Percentiles rank a stretch among this genome's conserved stretches.
These are phyloP conservation scores for Eudyptes chrysolophus DNA, from an alignment of 2,113 vertebrate species.

Conservation along the genomic window DNA sequence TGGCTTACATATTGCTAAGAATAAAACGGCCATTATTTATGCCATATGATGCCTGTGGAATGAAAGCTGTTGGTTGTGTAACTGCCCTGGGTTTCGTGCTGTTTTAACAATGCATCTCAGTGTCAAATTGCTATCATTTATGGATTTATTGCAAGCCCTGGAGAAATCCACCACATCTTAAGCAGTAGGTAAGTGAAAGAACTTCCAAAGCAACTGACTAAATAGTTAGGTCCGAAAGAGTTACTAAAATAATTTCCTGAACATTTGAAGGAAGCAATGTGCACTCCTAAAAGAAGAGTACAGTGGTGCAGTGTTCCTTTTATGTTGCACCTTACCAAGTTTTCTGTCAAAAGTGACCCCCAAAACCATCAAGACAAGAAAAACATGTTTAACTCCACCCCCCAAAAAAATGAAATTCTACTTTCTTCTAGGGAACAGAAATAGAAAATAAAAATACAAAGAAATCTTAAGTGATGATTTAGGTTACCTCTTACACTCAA, in stretches of 20 bases:
- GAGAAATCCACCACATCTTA: background rate
- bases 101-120: background rate
- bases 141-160: background rate
- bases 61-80: background rate
- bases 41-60: background rate
- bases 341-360: background rate
- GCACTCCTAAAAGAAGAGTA: background rate
- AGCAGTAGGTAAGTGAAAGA: background rate
- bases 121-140: background rate
- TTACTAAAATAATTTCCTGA: background rate
- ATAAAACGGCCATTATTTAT: background rate
- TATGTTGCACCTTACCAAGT: too few relatives aligned
- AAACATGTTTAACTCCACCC: accelerated
- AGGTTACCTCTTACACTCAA: background rate
- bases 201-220: background rate
- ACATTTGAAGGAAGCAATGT: accelerated
- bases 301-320: background rate
- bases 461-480: background rate
- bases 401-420: background rate
- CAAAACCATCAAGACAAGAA: background rate
- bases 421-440: background rate
- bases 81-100: background rate
- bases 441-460: background rate
- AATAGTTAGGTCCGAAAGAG: background rate
- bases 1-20: background rate